Percentiles rank a stretch among this genome's conserved stretches.
phyloP scores from a whole-genome alignment of 2,888 invertebrate genomes.

The Epinotia bilunana region DNA sequence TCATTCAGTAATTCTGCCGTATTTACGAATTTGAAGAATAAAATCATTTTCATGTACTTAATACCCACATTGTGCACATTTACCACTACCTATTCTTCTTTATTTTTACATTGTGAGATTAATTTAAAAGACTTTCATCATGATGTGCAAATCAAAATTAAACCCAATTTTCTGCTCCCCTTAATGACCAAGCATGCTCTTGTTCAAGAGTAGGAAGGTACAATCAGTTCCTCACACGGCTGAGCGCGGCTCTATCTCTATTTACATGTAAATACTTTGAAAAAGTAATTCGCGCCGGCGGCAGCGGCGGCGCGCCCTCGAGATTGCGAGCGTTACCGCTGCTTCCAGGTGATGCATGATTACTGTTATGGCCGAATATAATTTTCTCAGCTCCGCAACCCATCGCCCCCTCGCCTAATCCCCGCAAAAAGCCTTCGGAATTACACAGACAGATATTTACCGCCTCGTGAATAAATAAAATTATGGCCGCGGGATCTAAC shows the following conservation, averaged over 20 bases:
- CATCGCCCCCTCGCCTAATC: constrained; percentile 80
- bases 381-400: constrained; percentile 82
- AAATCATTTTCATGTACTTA: too few relatives aligned
- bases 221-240: constrained; percentile 55
- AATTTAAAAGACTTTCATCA: too few relatives aligned
- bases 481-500: constrained; percentile 77
- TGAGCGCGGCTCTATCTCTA: constrained; percentile 78
- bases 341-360: constrained; percentile 84
- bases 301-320: constrained; percentile 73
- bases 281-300: constrained; percentile 82
- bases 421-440: constrained; percentile 83
- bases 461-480: constrained; percentile 84
- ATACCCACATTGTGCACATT: too few relatives aligned
- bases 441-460: constrained; percentile 84
- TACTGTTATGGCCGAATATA: constrained; percentile 85
- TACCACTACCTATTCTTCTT: too few relatives aligned
- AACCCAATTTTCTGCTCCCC: neutral
- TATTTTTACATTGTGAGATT: too few relatives aligned
- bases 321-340: constrained; percentile 84
- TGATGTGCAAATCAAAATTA: neutral
- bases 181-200: neutral
- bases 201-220: neutral
- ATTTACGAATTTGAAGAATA: too few relatives aligned
- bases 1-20: too few relatives aligned
- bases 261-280: constrained; percentile 85